These are phyloP conservation scores for Drosophila infuscata DNA, from an alignment of 2,888 invertebrate species.

Conservation along the genomic window DNA sequence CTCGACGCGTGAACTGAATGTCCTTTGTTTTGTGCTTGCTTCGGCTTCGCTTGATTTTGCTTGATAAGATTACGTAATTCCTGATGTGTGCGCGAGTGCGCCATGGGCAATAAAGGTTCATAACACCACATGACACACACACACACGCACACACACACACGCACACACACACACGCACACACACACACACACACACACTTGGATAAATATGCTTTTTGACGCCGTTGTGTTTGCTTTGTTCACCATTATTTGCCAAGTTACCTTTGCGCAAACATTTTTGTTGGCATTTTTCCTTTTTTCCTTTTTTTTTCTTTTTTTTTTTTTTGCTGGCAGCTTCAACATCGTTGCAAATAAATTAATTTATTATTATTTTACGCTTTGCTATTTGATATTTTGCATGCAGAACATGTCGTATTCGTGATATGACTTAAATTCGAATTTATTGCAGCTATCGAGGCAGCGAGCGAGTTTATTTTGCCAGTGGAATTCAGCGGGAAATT, in stretches of 20 bases:
- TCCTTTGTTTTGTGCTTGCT: slow-evolving; percentile 51
- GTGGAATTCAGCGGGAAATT: slow-evolving; percentile 7
- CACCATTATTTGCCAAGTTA: slow-evolving; percentile 38
- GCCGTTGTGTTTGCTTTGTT: slow-evolving; percentile 41
- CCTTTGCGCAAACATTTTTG: slow-evolving; percentile 46
- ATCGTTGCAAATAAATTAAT: slow-evolving; percentile 76
- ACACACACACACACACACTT: slow-evolving; percentile 21
- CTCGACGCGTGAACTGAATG: slow-evolving; percentile 49
- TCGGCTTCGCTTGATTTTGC: slow-evolving; percentile 68
- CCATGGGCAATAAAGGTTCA: slow-evolving; percentile 57
- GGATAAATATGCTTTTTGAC: slow-evolving; percentile 64
- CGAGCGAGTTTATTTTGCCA: slow-evolving; percentile 4
- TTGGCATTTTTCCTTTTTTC: slow-evolving; percentile 34
- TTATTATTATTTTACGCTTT: slow-evolving; percentile 69
- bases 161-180: slow-evolving; percentile 10
- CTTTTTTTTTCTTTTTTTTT: slow-evolving; percentile 16
- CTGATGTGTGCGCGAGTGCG: slow-evolving; percentile 28
- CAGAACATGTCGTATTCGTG: slow-evolving; percentile 67
- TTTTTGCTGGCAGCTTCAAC: slow-evolving; percentile 18
- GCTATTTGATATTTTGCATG: slow-evolving; percentile 62
- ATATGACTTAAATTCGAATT: slow-evolving; percentile 71
- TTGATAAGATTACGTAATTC: slow-evolving; percentile 73
- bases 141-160: slow-evolving; percentile 11
- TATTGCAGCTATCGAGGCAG: slow-evolving; percentile 47
- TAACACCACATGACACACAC: slow-evolving; percentile 32